These are phyloP conservation scores for Mycteria americana DNA, from an alignment of 2,797 vertebrate genomes.

Conservation along the genomic window DNA sequence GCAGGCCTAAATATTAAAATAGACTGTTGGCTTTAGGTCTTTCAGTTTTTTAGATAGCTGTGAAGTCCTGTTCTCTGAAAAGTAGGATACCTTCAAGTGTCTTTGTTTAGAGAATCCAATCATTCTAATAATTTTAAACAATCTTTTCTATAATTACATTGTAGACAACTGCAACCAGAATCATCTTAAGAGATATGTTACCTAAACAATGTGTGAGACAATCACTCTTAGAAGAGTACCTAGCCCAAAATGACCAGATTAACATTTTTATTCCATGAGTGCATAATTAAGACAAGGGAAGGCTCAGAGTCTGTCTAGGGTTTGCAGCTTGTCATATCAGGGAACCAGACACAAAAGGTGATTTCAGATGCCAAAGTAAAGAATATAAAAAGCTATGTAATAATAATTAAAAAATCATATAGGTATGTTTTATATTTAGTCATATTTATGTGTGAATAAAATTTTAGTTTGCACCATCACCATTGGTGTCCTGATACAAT, in stretches of 20 bases:
- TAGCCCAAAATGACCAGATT: background rate
- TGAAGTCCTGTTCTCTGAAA: background rate
- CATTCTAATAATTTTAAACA: background rate
- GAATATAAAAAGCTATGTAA: background rate
- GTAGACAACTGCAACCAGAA: background rate
- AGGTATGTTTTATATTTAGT: background rate
- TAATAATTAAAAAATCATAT: background rate
- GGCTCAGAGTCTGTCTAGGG: background rate
- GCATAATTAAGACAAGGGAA: background rate
- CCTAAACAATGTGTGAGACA: background rate
- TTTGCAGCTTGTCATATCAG: background rate
- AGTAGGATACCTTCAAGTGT: background rate
- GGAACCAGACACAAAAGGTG: background rate
- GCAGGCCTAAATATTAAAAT: background rate
- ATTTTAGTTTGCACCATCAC: background rate
- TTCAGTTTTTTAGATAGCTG: rapidly evolving
- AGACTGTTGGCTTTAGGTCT: background rate
- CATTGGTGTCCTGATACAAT: background rate
- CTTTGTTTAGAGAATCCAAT: background rate
- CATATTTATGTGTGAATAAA: background rate
- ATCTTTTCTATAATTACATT: background rate
- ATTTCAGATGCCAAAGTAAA: background rate
- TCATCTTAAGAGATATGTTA: background rate
- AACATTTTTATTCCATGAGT: background rate
- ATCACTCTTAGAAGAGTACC: background rate